Conservation (phyloP, 2,113 vertebrate genomes). For the Prochilodus magdalenae region DNA sequence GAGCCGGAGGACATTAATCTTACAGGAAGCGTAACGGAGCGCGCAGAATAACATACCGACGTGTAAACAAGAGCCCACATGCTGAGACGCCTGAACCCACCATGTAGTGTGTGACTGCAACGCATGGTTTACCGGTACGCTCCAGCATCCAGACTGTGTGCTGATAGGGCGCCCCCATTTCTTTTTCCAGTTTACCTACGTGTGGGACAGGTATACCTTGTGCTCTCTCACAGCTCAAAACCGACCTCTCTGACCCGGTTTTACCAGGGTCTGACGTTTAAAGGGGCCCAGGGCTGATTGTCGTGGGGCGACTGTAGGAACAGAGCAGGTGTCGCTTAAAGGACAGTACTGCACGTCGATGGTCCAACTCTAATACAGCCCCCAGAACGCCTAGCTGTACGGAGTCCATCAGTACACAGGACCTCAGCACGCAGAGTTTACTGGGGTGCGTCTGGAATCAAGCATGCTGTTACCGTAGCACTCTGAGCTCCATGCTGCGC, state of each 20-base stretch:
- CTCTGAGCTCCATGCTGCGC: constrained; percentile 76
- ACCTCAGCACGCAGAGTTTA: constrained; percentile 1
- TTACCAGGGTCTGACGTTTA: constrained; percentile 83
- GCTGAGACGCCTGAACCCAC: neutral
- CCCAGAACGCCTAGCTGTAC: too few species aligned
- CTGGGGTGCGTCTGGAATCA: too few species aligned
- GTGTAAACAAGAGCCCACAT: neutral
- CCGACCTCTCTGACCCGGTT: constrained; percentile 74
- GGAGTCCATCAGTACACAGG: too few species aligned
- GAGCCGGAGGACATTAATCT: constrained; percentile 86
- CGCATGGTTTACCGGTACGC: constrained; percentile 81
- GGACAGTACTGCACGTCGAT: too few species aligned
- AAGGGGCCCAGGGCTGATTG: constrained; percentile 76
- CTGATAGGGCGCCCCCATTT: constrained; percentile 81
- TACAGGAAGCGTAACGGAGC: constrained; percentile 44
- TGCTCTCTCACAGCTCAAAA: constrained; percentile 80
- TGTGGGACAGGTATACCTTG: constrained; percentile 82
- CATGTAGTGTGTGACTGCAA: neutral
- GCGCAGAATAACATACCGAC: neutral
- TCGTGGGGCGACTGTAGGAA: constrained; percentile 80
- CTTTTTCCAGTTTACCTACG: constrained; percentile 85
- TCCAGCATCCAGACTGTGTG: constrained; percentile 58
- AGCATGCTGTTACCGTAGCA: constrained; percentile 86
- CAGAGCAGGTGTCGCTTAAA: neutral
- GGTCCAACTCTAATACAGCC: too few species aligned